phyloP scores from a whole-genome alignment of 2,888 invertebrate species.

The Charanyca ferruginea region DNA sequence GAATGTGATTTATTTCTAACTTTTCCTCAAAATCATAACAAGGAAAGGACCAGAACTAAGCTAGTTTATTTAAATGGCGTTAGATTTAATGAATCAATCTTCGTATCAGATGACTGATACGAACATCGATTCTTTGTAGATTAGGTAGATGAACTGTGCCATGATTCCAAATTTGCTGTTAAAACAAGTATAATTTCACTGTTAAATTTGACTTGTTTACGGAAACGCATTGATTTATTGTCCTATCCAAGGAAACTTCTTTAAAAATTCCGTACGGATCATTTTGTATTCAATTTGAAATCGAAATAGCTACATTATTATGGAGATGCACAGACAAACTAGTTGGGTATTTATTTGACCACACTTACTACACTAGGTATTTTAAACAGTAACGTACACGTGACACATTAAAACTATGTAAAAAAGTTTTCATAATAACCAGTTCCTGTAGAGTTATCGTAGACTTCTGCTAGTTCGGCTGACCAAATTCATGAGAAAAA shows the following conservation, averaged over 20 bases:
- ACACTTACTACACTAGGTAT: no score
- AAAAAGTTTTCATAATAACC: not conserved
- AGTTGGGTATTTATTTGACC: not conserved
- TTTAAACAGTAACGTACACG: no score
- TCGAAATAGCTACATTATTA: not conserved
- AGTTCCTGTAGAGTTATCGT: not conserved
- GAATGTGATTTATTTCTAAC: conserved; percentile 22
- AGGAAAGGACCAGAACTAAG: not conserved
- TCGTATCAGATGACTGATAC: no score
- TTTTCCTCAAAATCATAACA: not conserved
- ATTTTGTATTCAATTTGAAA: not conserved
- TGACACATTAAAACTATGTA: no score
- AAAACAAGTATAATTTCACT: not conserved
- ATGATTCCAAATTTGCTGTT: not conserved
- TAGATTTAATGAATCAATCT: not conserved
- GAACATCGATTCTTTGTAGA: no score
- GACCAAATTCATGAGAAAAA: conserved; percentile 40
- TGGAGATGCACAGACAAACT: not conserved
- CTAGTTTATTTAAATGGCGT: not conserved
- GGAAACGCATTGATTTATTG: not conserved
- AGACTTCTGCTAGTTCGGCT: conserved; percentile 16
- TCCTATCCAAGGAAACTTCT: not conserved
- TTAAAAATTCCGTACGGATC: not conserved
- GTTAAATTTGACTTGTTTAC: not conserved
- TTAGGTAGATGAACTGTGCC: not conserved